These are phyloP conservation scores for Anguilla megastoma DNA, from an alignment of 2,797 vertebrate genomes.

Conservation along the genomic window DNA sequence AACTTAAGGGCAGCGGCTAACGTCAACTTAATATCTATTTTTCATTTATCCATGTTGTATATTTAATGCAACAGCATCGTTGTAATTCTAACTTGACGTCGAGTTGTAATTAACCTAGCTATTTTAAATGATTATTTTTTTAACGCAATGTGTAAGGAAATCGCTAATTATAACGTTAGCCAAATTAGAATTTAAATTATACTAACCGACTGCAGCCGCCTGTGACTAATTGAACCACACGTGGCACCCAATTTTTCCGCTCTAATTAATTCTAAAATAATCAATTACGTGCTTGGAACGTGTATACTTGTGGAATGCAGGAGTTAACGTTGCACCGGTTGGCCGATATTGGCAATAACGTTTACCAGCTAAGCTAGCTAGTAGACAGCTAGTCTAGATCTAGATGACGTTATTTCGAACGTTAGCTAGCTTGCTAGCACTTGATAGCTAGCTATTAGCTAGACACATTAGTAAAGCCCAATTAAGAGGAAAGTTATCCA, in stretches of 20 bases:
- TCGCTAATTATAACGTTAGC: too few relatives aligned
- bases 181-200: too few relatives aligned
- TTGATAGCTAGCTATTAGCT: background rate
- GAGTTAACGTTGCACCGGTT: background rate
- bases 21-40: too few relatives aligned
- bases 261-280: background rate
- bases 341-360: background rate
- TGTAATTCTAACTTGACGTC: too few relatives aligned
- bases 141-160: too few relatives aligned
- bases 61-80: too few relatives aligned
- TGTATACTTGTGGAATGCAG: background rate
- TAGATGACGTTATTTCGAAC: background rate
- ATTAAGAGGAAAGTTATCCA: background rate
- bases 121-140: too few relatives aligned
- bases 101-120: too few relatives aligned
- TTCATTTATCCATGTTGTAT: too few relatives aligned
- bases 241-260: background rate
- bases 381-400: too few relatives aligned
- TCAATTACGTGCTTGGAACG: background rate
- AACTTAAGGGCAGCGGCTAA: too few relatives aligned
- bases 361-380: background rate
- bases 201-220: background rate
- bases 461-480: background rate
- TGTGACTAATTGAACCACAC: slow-evolving; percentile 1
- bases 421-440: background rate